Evolutionary conservation across 2,797 vertebrate genomes (phyloP).

Genomic region (Acipenser oxyrinchus): DNA sequence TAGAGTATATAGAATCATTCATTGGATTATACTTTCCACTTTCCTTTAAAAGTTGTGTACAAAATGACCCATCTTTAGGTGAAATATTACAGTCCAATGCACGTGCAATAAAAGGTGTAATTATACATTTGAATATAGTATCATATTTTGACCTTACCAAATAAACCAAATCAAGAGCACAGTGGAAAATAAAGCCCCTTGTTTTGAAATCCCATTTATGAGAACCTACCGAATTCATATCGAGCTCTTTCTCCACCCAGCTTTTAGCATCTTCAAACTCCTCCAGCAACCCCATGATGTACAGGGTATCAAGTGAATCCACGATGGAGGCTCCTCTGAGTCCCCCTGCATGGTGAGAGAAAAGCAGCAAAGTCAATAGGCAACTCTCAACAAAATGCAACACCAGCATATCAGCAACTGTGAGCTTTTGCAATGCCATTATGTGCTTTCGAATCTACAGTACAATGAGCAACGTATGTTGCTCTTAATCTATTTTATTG

Average conservation of each 20-base stretch:
- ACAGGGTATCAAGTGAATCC: slow-evolving; percentile 89
- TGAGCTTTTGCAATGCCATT: no score
- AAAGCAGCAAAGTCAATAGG: background rate
- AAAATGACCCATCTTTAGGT: slow-evolving; percentile 31
- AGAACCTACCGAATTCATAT: slow-evolving; percentile 77
- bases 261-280: slow-evolving; percentile 87
- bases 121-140: no score
- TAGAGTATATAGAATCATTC: no score
- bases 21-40: no score
- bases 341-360: slow-evolving; percentile 66
- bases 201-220: no score
- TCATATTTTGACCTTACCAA: background rate
- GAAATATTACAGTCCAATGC: slow-evolving; percentile 27
- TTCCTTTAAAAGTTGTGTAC: background rate
- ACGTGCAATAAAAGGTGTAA: background rate
- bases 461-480: no score
- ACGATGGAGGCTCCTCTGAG: slow-evolving; percentile 86
- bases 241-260: slow-evolving; percentile 84
- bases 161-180: background rate
- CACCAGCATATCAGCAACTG: no score
- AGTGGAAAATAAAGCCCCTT: no score
- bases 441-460: no score
- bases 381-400: background rate
- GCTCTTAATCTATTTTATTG: no score
- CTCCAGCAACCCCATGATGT: slow-evolving; percentile 87